Base-by-base conservation (phyloP, 2,113 vertebrate genomes). In the Lophochroa leadbeateri region DNA sequence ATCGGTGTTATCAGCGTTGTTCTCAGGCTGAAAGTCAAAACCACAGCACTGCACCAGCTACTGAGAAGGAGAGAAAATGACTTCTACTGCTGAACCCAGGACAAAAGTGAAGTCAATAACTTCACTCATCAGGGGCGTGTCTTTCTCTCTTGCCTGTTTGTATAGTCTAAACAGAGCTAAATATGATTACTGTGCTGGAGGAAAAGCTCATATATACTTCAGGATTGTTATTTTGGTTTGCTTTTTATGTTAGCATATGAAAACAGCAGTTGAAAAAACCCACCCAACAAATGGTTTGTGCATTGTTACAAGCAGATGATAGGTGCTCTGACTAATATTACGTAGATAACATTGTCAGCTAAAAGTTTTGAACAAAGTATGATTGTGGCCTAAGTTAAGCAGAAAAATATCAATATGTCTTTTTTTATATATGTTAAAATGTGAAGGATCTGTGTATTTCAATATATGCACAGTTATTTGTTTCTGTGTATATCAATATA, bases 281-380 rank as follows among this genome's bases (percentile, higher is more conserved):
- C 37, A 43, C 72, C 63, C 57, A 82, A 81, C 92, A 96, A 92
- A 96, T 93, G 92, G 77, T 75, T 78, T 94, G 67, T 94, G 52
- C 80, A 79, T 93, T 94, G 57, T 79, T 95, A 60, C 69, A 92
- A 82, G 29, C 44, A 91, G 81, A 82, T 91, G 81, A 87, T 69
- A 69, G 53, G 55, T 70, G 37, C 31, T 91, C 11, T 75, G 39
- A 70, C 31, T 77, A 70, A 46, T 71, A 77, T 44, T 78, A 64
- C 74, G 49, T 31, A 91, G 61, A 47, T 86, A 77, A 19, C 7
- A n/a, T 65, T 80, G 31, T 72, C 53, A 69, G 15, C 31, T 90
- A 14, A 35, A 80, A 94, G 44, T 82, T 95, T 85, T 72, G 31
- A 80, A 58, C 31, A 46, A 71, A 82, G 17, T 69, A 41, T 58